These are phyloP conservation scores for Anguilla anguilla DNA, from an alignment of 2,797 vertebrate species.

Conservation along the genomic window DNA sequence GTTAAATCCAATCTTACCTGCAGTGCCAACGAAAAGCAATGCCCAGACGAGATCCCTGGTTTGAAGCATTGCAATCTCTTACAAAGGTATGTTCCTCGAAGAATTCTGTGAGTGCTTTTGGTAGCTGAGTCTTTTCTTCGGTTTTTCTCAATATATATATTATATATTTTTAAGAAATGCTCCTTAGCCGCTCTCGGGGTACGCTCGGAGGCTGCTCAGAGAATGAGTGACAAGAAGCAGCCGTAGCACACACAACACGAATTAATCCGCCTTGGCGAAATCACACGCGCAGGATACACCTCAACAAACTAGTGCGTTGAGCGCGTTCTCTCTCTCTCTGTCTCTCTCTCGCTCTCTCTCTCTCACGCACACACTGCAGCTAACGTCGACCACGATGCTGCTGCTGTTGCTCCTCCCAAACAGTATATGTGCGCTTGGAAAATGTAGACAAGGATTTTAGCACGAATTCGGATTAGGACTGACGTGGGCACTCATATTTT, in stretches of 20 bases:
- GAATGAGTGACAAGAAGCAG: conserved; percentile 86
- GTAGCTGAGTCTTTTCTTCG: conserved; percentile 46
- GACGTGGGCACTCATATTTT: conserved; percentile 14
- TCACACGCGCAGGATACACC: conserved; percentile 44
- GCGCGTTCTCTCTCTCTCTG: conserved; percentile 18
- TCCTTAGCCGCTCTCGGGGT: conserved; percentile 72
- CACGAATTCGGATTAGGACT: conserved; percentile 68
- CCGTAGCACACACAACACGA: conserved; percentile 79
- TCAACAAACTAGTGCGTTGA: conserved; percentile 68
- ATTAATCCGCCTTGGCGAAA: conserved; percentile 82
- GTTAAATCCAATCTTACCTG: conserved; percentile 76
- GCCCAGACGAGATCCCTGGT: conserved; percentile 84
- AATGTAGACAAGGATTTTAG: conserved; percentile 45
- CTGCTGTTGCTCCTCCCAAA: conserved; percentile 47
- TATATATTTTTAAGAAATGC: conserved; percentile 67
- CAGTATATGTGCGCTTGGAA: conserved; percentile 68
- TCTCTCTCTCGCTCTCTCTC: conserved; percentile 16
- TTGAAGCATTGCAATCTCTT: conserved; percentile 83
- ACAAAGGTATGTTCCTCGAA: conserved; percentile 71
- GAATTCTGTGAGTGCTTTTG: conserved; percentile 58
- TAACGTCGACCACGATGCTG: conserved; percentile 29
- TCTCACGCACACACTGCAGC: not conserved
- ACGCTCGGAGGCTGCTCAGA: conserved; percentile 75
- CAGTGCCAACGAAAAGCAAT: conserved; percentile 80
- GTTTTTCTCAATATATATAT: conserved; percentile 54